phyloP scores from a whole-genome alignment of 2,888 invertebrate species.

The Periphyllus acericola region DNA sequence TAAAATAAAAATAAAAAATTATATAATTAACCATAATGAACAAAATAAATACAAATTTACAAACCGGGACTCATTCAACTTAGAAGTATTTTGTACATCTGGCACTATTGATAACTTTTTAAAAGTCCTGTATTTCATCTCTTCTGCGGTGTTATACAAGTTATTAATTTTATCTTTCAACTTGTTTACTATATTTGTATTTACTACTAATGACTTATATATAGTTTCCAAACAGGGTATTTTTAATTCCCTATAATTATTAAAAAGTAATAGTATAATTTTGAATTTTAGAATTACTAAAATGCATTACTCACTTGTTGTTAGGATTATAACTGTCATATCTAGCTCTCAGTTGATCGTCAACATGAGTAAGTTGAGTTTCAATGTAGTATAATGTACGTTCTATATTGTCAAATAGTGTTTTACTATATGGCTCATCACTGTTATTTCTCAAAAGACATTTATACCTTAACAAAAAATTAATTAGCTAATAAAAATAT shows the following conservation, averaged over 20 bases:
- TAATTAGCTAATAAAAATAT: neutral
- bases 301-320: slow-evolving; percentile 21
- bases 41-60: slow-evolving; percentile 5
- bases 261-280: neutral
- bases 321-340: slow-evolving; percentile 47
- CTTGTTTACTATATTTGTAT: slow-evolving; percentile 55
- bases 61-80: slow-evolving; percentile 40
- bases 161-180: slow-evolving; percentile 45
- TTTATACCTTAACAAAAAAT: slow-evolving; percentile 66
- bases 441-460: slow-evolving; percentile 68
- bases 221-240: slow-evolving; percentile 57
- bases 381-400: slow-evolving; percentile 79
- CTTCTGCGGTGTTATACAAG: slow-evolving; percentile 35
- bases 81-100: slow-evolving; percentile 47
- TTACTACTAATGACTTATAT: slow-evolving; percentile 50
- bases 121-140: slow-evolving; percentile 43
- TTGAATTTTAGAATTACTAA: neutral
- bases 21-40: neutral
- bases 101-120: slow-evolving; percentile 44
- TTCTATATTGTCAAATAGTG: slow-evolving; percentile 77
- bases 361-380: slow-evolving; percentile 78
- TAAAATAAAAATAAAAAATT: slow-evolving; percentile 19
- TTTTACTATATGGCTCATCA: slow-evolving; percentile 76
- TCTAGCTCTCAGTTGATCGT: slow-evolving; percentile 74
- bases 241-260: slow-evolving; percentile 46